These are phyloP conservation scores for Oscheius sp. DNA, from an alignment of 2,888 invertebrate species.

Conservation along the genomic window DNA sequence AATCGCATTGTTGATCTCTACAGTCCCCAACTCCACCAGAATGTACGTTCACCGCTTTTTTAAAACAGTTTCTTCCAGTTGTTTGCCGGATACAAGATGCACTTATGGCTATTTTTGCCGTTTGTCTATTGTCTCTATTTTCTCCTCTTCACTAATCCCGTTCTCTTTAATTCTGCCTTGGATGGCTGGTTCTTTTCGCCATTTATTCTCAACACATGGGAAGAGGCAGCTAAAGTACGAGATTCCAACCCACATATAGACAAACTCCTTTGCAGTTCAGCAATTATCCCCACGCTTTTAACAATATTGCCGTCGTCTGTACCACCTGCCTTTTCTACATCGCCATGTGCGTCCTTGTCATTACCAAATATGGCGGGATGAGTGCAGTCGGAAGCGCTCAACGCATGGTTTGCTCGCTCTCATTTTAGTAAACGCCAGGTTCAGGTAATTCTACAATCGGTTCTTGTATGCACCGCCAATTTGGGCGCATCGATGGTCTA, in stretches of 20 bases:
- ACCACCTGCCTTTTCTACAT: conserved; percentile 10
- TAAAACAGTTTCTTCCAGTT: not conserved
- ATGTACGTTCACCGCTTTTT: not conserved
- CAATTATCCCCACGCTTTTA: conserved; percentile 13
- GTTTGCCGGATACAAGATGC: not conserved
- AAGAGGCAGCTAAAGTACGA: not conserved
- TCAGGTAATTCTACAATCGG: conserved; percentile 36
- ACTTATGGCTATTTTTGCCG: not conserved
- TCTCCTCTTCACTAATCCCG: conserved; percentile 1
- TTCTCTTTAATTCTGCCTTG: not conserved
- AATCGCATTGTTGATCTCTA: conserved; percentile 24
- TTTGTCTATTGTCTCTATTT: not conserved
- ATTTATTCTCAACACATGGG: not conserved
- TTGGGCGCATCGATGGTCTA: conserved; percentile 28
- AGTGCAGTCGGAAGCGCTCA: not conserved
- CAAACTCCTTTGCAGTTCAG: not conserved
- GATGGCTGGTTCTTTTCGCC: conserved; percentile 1
- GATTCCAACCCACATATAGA: not conserved
- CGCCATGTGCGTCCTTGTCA: not conserved
- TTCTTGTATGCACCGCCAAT: conserved; percentile 30
- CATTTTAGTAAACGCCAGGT: no score
- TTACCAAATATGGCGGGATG: not conserved
- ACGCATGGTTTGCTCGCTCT: not conserved
- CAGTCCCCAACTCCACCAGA: conserved; percentile 8
- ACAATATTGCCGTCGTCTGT: conserved; percentile 9